Percentiles rank a stretch among this genome's conserved stretches.
Conservation (phyloP, 1,140 invertebrate species). For the Drosophila baimaii region DNA sequence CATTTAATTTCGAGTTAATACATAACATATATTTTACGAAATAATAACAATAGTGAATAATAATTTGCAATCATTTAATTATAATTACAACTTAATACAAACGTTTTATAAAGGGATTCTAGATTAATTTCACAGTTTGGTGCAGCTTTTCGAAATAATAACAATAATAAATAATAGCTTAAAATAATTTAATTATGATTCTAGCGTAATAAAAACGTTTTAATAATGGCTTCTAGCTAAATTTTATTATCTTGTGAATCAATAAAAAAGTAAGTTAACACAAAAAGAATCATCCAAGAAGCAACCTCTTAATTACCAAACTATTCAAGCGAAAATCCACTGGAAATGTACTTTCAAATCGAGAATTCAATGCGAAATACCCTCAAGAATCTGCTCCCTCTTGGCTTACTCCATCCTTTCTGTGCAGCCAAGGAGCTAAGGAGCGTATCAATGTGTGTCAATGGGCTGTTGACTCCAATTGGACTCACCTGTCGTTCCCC, state of each 20-base stretch:
- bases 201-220: background rate
- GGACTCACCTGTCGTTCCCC: slow-evolving; percentile 25
- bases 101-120: background rate
- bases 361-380: background rate
- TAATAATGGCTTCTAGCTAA: background rate
- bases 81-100: background rate
- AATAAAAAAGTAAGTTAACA: background rate
- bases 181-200: background rate
- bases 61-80: background rate
- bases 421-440: slow-evolving; percentile 37
- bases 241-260: background rate
- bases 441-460: slow-evolving; percentile 75
- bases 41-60: no score
- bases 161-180: no score
- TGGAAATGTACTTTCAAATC: background rate
- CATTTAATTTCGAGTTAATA: no score
- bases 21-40: background rate
- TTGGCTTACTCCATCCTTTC: background rate
- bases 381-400: background rate
- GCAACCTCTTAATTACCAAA: background rate
- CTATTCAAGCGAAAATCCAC: background rate
- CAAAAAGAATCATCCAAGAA: no score
- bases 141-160: no score
- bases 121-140: background rate
- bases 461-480: slow-evolving; percentile 71